Evolutionary conservation across 2,797 vertebrate genomes (phyloP).

Genomic region (Bovichtus diacanthus): DNA sequence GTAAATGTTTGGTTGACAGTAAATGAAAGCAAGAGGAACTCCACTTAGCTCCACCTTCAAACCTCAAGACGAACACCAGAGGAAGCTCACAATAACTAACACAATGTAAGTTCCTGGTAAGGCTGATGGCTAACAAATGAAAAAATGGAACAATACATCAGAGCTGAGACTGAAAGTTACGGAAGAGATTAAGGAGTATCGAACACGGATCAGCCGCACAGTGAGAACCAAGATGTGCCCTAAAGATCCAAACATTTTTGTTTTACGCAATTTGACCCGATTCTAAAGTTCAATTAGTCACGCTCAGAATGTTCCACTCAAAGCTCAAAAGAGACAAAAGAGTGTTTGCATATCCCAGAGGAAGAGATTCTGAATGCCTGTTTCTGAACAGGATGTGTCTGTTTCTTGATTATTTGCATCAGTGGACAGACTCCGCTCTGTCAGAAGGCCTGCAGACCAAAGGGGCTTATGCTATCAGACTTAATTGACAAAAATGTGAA

Average conservation of each 20-base stretch:
- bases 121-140: neutral
- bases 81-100: conserved; percentile 40
- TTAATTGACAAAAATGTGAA: neutral
- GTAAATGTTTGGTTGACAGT: conserved; percentile 20
- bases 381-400: conserved; percentile 33
- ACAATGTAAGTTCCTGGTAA: neutral
- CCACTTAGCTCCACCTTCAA: conserved; percentile 71
- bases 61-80: conserved; percentile 52
- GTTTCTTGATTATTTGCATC: conserved; percentile 15
- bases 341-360: conserved; percentile 15
- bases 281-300: neutral
- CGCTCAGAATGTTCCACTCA: neutral
- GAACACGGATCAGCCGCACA: neutral
- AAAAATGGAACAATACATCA: neutral
- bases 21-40: conserved; percentile 74
- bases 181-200: neutral
- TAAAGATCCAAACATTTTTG: neutral
- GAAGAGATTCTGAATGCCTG: conserved; percentile 18
- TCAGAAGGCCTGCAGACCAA: neutral
- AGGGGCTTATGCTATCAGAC: too few relatives aligned
- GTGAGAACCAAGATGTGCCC: neutral
- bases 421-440: too few relatives aligned
- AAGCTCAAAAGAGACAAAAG: too few relatives aligned
- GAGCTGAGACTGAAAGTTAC: neutral
- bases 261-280: neutral